Conservation (phyloP, 2,888 invertebrate species). For the Amiota minor region DNA sequence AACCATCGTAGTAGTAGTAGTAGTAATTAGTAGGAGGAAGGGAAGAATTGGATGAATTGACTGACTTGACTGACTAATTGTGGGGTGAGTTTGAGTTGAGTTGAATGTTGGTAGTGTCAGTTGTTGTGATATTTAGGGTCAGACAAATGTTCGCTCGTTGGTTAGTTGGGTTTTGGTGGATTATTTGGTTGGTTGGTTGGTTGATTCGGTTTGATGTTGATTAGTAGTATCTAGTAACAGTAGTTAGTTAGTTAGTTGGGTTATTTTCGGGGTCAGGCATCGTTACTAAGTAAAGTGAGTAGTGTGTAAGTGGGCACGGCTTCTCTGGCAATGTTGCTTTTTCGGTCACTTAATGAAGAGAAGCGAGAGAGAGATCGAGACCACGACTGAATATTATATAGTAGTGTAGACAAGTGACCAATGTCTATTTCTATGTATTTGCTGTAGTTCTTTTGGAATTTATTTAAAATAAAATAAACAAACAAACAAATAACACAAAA, state of each 20-base stretch:
- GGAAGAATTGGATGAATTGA: neutral
- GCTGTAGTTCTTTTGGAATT: too few species aligned
- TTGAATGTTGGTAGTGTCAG: neutral
- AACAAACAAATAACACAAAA: constrained; percentile 1
- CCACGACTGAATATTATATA: too few species aligned
- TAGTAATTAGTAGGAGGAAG: too few species aligned
- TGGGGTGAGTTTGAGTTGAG: constrained; percentile 2
- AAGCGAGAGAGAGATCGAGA: too few species aligned
- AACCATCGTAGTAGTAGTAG: neutral
- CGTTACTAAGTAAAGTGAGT: too few species aligned
- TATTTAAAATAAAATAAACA: neutral
- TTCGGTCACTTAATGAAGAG: too few species aligned
- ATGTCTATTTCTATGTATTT: too few species aligned
- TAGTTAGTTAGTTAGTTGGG: too few species aligned
- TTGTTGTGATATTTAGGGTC: neutral
- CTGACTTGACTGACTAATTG: neutral
- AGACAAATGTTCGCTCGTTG: neutral
- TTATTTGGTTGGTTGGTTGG: neutral
- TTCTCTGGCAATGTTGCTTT: neutral
- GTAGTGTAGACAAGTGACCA: too few species aligned
- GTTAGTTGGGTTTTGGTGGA: neutral
- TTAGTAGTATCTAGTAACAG: too few species aligned
- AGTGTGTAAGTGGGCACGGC: constrained; percentile 17
- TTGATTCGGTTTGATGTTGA: too few species aligned
- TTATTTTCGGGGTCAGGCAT: too few species aligned